Percentiles rank a stretch among this genome's conserved stretches.
phyloP scores from a whole-genome alignment of 2,888 invertebrate species.

The Euclidia mi region DNA sequence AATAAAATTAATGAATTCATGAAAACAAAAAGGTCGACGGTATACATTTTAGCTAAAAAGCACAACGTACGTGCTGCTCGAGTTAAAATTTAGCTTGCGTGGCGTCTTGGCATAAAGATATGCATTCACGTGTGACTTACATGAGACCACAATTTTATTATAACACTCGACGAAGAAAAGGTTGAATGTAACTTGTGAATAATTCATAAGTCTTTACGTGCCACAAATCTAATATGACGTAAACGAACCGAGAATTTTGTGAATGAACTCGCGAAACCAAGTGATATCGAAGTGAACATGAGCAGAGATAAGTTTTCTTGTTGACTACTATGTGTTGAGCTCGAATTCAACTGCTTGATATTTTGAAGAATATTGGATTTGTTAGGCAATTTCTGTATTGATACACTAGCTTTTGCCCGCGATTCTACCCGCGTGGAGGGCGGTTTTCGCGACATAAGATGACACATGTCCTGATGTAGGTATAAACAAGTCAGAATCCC shows the following conservation, averaged over 20 bases:
- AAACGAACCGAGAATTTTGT: constrained; percentile 76
- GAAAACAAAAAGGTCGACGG: neutral
- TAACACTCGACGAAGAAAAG: constrained; percentile 69
- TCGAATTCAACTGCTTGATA: too few species aligned
- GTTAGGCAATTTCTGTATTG: too few species aligned
- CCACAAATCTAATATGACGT: constrained; percentile 68
- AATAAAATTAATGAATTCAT: too few species aligned
- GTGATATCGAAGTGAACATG: constrained; percentile 1
- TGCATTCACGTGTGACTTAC: constrained; percentile 49
- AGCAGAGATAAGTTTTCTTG: constrained; percentile 5
- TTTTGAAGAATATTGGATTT: too few species aligned
- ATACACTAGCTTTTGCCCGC: too few species aligned
- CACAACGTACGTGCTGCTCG: neutral
- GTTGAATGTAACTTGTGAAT: constrained; percentile 73
- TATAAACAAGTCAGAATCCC: too few species aligned
- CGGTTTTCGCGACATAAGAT: too few species aligned
- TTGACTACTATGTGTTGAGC: too few species aligned
- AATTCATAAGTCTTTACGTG: constrained; percentile 74
- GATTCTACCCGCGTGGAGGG: too few species aligned
- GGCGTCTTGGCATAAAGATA: constrained; percentile 47
- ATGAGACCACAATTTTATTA: constrained; percentile 52
- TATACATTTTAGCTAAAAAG: neutral
- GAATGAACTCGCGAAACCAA: constrained; percentile 49
- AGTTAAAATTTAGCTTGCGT: constrained; percentile 20
- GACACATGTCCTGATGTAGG: too few species aligned